phyloP scores from a whole-genome alignment of 1,140 invertebrate genomes.

The Pseudomyrmex dendroicus region DNA sequence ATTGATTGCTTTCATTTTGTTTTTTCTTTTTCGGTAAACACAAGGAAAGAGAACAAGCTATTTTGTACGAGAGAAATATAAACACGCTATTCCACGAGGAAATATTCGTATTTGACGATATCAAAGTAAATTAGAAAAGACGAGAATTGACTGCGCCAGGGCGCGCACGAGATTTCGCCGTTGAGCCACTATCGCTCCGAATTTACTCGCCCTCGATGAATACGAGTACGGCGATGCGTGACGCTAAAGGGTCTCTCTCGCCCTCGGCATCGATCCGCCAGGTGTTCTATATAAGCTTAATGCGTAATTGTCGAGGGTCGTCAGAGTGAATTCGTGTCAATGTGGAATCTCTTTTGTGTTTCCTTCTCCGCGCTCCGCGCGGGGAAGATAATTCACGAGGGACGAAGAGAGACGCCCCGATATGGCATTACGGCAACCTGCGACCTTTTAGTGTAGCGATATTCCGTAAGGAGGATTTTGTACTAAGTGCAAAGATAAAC shows the following conservation, averaged over 20 bases:
- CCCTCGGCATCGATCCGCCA: constrained; percentile 52
- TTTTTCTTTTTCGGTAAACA: not conserved
- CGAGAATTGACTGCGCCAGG: constrained; percentile 3
- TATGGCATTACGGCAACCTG: constrained; percentile 6
- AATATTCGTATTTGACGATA: not conserved
- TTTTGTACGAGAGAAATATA: not conserved
- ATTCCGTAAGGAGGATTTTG: not conserved
- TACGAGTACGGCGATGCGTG: constrained; percentile 3
- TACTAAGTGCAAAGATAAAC: constrained; percentile 44
- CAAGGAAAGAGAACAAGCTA: not conserved
- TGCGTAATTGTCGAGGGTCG: constrained; percentile 55
- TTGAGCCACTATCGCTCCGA: not conserved
- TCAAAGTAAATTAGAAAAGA: not conserved
- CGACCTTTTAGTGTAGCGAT: constrained; percentile 33
- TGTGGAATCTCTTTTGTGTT: constrained; percentile 52
- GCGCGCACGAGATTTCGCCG: constrained; percentile 22
- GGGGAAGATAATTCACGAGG: not conserved
- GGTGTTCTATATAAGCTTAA: constrained; percentile 56
- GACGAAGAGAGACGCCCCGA: not conserved
- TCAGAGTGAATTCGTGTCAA: constrained; percentile 55
- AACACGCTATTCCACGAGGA: constrained; percentile 7
- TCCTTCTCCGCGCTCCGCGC: not conserved
- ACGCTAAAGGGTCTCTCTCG: constrained; percentile 29
- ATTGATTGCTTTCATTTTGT: not conserved
- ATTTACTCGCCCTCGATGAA: constrained; percentile 43